phyloP scores from a whole-genome alignment of 2,888 invertebrate genomes.

The Chloromyia formosa region DNA sequence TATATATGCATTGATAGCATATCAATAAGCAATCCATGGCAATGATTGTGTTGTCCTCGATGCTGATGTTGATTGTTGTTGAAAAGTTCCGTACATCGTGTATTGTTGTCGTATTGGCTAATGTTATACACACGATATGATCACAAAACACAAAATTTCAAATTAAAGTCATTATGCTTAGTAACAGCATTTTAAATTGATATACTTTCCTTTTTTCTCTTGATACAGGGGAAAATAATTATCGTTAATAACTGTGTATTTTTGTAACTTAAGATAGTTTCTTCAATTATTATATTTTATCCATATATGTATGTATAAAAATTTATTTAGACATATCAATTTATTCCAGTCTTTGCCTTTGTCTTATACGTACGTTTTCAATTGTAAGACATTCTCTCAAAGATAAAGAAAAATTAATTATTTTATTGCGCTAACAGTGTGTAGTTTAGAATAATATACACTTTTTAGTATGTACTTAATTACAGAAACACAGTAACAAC shows the following conservation, averaged over 20 bases:
- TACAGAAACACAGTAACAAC: no score
- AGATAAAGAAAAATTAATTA: neutral
- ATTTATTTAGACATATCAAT: neutral
- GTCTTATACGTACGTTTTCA: neutral
- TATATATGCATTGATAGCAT: no score
- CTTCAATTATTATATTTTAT: neutral
- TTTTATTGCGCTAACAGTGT: no score
- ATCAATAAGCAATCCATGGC: no score
- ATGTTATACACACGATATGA: neutral
- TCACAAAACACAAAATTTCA: constrained; percentile 31
- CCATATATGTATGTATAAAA: neutral
- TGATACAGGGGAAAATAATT: no score
- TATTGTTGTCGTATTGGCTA: no score
- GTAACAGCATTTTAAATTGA: neutral
- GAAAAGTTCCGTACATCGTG: no score
- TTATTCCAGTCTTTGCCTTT: constrained; percentile 6
- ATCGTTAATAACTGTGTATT: neutral
- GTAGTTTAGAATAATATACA: no score
- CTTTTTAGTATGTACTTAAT: no score
- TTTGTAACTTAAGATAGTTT: neutral
- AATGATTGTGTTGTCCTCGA: no score
- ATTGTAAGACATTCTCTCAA: neutral
- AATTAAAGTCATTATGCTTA: neutral
- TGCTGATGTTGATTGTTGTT: no score
- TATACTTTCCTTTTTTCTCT: no score